Base-by-base conservation (phyloP, 2,888 invertebrate genomes). In the Ectobius pallidus region DNA sequence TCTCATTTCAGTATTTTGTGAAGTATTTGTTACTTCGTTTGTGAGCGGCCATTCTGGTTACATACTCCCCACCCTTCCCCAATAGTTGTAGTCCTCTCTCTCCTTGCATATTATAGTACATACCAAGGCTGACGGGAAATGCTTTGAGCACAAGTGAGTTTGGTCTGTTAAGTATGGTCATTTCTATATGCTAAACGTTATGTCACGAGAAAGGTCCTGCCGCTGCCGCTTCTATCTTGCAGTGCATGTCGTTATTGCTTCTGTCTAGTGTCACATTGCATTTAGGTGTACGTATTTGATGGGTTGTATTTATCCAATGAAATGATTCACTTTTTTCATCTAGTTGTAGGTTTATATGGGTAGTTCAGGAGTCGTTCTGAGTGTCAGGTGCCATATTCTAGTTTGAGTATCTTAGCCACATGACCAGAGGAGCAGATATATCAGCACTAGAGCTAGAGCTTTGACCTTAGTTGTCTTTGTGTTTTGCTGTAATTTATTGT, bases 221-320 rank as follows among this genome's bases (percentile, higher is more conserved):
- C 16, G 67, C 70, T 58, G 70, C 73, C 55, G 75, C 74, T 74
- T 73, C 76, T 74, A 76, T 75, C 75, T 75, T 71, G 77, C 75
- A 75, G 75, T 75, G 72, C 73, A 72, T 74, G 76, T 75, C 76
- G 74, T 77, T 75, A 75, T 76, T 77, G 77, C 77, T 77, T 76
- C 73, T 77, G 76, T 76, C 77, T 76, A 77, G 76, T 77, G 77
- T 77, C 77, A 75, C 76, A 75, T 75, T 77, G 76, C 76, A 76
- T 77, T 77, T 76, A 77, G 76, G 77, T 76, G 76, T 77, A 76
- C 76, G 77, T 76, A 77, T 77, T 76, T 77, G 75, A 77, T 77
- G 77, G 77, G 77, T 76, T 77, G 75, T 77, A 77, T 76, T 77
- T 76, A 77, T 76, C 75, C 75, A 77, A 76, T 75, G 76, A 76